phyloP scores from a whole-genome alignment of 2,797 vertebrate genomes.

The Petrocephalus schoutedeni region DNA sequence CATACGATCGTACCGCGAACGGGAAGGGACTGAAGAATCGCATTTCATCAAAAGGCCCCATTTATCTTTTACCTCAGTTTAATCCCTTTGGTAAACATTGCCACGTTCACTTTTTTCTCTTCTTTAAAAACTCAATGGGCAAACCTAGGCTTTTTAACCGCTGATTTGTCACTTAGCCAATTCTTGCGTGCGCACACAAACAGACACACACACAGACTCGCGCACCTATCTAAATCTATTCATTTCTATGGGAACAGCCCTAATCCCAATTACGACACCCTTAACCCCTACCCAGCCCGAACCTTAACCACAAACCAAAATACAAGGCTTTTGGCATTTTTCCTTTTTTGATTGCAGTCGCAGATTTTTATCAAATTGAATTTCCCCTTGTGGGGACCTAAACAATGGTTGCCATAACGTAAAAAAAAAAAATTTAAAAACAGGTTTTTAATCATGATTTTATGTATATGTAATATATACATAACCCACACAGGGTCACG shows the following conservation, averaged over 20 bases:
- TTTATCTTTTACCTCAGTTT: conserved; percentile 34
- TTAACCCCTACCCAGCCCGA: background rate
- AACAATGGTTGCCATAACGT: no score
- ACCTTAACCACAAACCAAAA: background rate
- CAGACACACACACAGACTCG: background rate
- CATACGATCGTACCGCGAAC: background rate
- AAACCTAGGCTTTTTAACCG: conserved; percentile 14
- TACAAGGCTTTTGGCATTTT: background rate
- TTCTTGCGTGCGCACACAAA: background rate
- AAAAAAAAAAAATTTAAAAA: no score
- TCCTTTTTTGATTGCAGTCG: background rate
- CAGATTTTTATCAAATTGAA: background rate
- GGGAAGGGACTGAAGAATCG: background rate
- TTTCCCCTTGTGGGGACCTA: background rate
- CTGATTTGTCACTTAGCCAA: conserved; percentile 1
- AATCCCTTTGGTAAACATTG: conserved; percentile 27
- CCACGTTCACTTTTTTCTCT: conserved; percentile 36
- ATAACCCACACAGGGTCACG: background rate
- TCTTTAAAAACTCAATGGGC: conserved; percentile 5
- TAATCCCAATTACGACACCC: background rate
- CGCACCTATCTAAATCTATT: background rate
- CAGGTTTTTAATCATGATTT: background rate
- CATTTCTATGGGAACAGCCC: background rate
- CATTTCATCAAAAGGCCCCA: conserved; percentile 28
- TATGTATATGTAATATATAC: background rate